These are phyloP conservation scores for Pegoplata infirma DNA, from an alignment of 2,888 invertebrate species.

Conservation along the genomic window DNA sequence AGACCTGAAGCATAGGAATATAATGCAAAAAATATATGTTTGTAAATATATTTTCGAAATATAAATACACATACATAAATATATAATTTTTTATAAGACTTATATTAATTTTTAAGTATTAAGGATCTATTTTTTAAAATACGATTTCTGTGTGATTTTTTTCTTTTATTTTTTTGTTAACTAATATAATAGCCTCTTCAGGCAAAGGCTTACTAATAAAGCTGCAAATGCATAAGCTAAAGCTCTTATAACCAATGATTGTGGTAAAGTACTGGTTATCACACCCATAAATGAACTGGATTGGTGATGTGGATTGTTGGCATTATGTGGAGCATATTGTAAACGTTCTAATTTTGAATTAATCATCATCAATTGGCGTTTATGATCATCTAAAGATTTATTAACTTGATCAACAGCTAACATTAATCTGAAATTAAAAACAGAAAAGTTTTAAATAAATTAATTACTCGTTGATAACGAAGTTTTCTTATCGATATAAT, in stretches of 20 bases:
- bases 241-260: conserved; percentile 70
- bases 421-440: conserved; percentile 79
- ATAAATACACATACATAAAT: conserved; percentile 23
- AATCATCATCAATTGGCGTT: conserved; percentile 77
- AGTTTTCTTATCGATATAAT: too few species aligned
- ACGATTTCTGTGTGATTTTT: conserved; percentile 12
- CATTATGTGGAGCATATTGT: conserved; percentile 70
- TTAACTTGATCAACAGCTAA: conserved; percentile 79
- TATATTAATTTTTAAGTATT: conserved; percentile 21
- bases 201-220: conserved; percentile 69
- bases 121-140: conserved; percentile 14
- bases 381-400: conserved; percentile 79
- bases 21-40: conserved; percentile 48
- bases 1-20: conserved; percentile 40
- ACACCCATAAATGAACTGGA: conserved; percentile 45
- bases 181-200: conserved; percentile 74
- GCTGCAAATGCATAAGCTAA: conserved; percentile 71
- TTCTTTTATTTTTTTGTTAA: conserved; percentile 48
- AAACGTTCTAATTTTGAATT: conserved; percentile 73
- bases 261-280: conserved; percentile 67
- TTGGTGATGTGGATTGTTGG: conserved; percentile 8
- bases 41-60: too few species aligned
- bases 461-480: too few species aligned
- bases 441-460: too few species aligned
- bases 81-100: conserved; percentile 21